These are phyloP conservation scores for Arctocebus calabarensis DNA, from an alignment of 2,797 vertebrate species.

Conservation along the genomic window DNA sequence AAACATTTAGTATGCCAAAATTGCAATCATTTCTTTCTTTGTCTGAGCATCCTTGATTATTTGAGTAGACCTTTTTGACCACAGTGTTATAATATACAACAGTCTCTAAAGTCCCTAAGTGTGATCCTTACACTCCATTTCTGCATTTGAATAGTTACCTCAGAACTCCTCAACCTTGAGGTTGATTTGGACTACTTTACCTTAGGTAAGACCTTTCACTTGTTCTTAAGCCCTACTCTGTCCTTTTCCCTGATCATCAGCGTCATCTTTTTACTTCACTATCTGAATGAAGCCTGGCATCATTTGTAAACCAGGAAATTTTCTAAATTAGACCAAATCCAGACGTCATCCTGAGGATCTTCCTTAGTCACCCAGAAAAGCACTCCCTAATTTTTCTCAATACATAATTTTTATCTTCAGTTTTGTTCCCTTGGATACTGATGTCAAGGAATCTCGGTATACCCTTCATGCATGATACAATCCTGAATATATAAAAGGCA, in stretches of 20 bases:
- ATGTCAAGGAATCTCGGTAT: not conserved
- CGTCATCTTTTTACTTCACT: not conserved
- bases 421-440: slow-evolving; percentile 45
- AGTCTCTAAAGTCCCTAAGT: not conserved
- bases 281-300: not conserved
- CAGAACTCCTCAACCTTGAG: not conserved
- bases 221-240: not conserved
- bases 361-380: not conserved
- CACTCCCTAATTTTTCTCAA: not conserved
- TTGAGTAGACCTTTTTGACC: slow-evolving; percentile 4
- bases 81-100: not conserved
- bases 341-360: not conserved
- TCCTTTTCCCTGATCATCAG: not conserved
- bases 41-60: not conserved
- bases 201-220: not conserved
- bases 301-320: slow-evolving; percentile 27
- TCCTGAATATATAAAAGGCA: not conserved
- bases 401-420: not conserved
- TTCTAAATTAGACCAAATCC: not conserved
- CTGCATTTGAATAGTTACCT: not conserved
- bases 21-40: slow-evolving; percentile 10
- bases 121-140: not conserved
- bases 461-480: not conserved
- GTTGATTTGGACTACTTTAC: slow-evolving; percentile 6
- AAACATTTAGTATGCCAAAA: not conserved